phyloP scores from a whole-genome alignment of 2,797 vertebrate genomes.

The Eupleurogrammus muticus region DNA sequence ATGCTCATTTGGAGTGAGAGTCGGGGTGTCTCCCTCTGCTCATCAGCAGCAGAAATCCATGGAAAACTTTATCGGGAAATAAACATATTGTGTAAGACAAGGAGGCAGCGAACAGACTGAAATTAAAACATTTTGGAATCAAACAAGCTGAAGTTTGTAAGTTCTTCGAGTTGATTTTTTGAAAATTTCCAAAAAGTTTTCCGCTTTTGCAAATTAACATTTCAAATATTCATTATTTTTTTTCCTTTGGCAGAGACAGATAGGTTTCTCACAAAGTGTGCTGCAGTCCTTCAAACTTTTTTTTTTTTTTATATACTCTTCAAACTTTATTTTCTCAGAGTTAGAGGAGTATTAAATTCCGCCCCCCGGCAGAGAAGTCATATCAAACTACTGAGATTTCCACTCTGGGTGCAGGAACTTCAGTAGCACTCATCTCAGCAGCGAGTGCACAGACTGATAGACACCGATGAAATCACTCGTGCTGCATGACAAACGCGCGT shows the following conservation, averaged over 20 bases:
- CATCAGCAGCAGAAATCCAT: constrained; percentile 34
- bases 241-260: neutral
- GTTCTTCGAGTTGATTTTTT: too few relatives aligned
- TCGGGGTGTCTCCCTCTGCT: constrained; percentile 15
- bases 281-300: constrained; percentile 25
- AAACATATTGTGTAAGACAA: constrained; percentile 18
- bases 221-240: constrained; percentile 40
- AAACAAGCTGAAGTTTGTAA: too few relatives aligned
- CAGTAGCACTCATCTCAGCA: constrained; percentile 62
- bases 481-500: constrained; percentile 40
- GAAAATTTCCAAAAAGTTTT: too few relatives aligned
- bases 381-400: constrained; percentile 57
- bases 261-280: neutral
- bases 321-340: neutral
- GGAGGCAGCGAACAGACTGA: constrained; percentile 24
- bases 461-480: constrained; percentile 31
- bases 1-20: constrained; percentile 53
- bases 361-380: constrained; percentile 33
- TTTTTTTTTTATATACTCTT: too few relatives aligned
- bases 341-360: constrained; percentile 19
- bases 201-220: too few relatives aligned
- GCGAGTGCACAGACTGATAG: constrained; percentile 42
- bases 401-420: constrained; percentile 57
- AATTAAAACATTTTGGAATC: too few relatives aligned
- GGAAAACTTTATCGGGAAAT: constrained; percentile 10